Percentiles rank a stretch among this genome's conserved stretches.
phyloP scores from a whole-genome alignment of 1,140 invertebrate genomes.

The Linepithema humile region DNA sequence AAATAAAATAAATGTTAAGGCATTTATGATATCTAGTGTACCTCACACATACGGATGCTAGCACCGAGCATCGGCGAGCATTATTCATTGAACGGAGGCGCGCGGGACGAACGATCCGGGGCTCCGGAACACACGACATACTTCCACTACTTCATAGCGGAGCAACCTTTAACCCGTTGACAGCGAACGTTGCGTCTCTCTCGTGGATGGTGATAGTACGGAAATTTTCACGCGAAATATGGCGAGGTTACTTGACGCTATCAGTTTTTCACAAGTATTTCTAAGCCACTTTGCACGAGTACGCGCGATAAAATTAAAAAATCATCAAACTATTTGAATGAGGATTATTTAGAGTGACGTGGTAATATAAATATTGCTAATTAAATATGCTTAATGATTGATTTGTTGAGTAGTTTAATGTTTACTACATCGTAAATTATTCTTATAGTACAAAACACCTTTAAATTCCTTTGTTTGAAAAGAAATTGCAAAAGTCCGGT shows the following conservation, averaged over 20 bases:
- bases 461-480: not conserved
- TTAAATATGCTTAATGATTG: not conserved
- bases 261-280: not conserved
- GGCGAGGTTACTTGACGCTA: not conserved
- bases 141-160: constrained; percentile 30
- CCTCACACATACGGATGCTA: not conserved
- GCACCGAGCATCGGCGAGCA: too few relatives aligned
- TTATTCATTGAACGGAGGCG: constrained; percentile 58
- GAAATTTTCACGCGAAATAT: not conserved
- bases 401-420: not conserved
- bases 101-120: constrained; percentile 53
- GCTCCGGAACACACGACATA: constrained; percentile 51
- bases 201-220: not conserved
- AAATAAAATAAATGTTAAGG: not conserved
- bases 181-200: constrained; percentile 35
- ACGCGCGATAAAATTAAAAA: not conserved
- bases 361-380: not conserved
- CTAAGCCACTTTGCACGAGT: not conserved
- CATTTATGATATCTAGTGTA: not conserved
- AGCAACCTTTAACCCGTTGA: constrained; percentile 57
- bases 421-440: not conserved
- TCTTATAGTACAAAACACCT: not conserved
- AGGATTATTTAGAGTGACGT: not conserved
- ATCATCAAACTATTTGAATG: not conserved
- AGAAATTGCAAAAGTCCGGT: not conserved